A percentile compares a stretch with the other conserved stretches of the same genome.
phyloP scores from a whole-genome alignment of 2,113 vertebrate genomes.

The Serilophus lunatus region DNA sequence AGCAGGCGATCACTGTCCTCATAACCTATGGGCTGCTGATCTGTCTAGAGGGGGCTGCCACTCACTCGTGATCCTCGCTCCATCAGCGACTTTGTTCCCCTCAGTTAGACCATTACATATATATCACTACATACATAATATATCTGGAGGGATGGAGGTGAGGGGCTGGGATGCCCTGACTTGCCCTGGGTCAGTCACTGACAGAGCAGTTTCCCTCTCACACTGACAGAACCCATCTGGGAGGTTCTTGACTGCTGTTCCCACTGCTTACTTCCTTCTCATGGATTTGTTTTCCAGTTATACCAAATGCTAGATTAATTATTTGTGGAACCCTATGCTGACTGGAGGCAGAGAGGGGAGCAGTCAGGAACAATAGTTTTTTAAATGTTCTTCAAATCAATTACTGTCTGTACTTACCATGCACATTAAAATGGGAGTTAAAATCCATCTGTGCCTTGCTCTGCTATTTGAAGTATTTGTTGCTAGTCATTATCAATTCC shows the following conservation, averaged over 20 bases:
- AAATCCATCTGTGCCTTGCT: not conserved
- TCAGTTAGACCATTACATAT: not conserved
- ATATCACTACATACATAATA: too few species aligned
- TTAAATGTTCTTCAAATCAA: not conserved
- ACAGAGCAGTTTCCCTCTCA: not conserved
- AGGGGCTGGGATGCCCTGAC: not conserved
- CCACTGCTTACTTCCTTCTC: not conserved
- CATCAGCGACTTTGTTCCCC: not conserved
- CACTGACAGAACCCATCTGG: not conserved
- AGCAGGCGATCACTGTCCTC: accelerated
- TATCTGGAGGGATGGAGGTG: not conserved
- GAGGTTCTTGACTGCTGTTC: not conserved
- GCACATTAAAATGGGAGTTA: not conserved
- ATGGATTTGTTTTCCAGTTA: not conserved
- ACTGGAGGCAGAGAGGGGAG: not conserved
- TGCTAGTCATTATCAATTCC: not conserved
- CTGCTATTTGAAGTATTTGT: not conserved
- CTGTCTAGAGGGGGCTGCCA: not conserved
- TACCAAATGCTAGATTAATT: not conserved
- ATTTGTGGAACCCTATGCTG: not conserved
- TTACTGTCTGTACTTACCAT: not conserved
- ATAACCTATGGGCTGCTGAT: not conserved
- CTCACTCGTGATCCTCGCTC: not conserved
- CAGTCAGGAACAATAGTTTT: not conserved
- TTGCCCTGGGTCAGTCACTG: accelerated